A percentile compares a stretch with the other conserved stretches of the same genome.
Conservation (phyloP, 2,113 vertebrate species). For the Uropsilus gracilis region DNA sequence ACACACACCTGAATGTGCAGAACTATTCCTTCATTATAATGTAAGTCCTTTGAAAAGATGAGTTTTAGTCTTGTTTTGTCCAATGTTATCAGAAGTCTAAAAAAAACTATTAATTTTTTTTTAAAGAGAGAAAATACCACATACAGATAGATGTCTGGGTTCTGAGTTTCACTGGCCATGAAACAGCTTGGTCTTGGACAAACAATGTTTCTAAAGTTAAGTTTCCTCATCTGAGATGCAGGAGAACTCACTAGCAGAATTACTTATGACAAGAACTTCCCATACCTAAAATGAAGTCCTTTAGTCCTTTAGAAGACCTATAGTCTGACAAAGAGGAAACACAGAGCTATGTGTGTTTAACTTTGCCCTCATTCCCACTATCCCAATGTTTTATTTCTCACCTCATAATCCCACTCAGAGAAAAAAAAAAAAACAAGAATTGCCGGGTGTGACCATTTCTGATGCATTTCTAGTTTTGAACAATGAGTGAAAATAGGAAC, state of each 20-base stretch:
- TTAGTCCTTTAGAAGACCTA: not conserved
- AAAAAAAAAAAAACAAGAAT: not conserved
- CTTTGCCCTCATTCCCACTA: not conserved
- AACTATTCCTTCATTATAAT: conserved; percentile 23
- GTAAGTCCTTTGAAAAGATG: not conserved
- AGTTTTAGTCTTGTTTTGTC: not conserved
- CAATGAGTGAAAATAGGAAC: not conserved
- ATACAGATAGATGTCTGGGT: not conserved
- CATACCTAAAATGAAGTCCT: not conserved
- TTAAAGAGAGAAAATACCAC: not conserved
- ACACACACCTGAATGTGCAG: not conserved
- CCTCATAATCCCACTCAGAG: not conserved
- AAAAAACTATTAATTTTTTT: not conserved
- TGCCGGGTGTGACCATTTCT: not conserved
- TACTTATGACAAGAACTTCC: not conserved
- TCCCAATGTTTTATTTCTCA: not conserved
- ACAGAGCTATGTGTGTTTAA: not conserved
- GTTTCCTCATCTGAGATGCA: conserved; percentile 65
- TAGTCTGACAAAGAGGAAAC: not conserved
- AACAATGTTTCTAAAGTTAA: not conserved
- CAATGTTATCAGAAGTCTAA: not conserved
- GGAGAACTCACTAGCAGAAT: conserved; percentile 26
- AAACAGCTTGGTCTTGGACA: not conserved
- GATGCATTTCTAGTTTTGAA: not conserved
- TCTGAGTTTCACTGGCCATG: not conserved